phyloP scores from a whole-genome alignment of 2,888 invertebrate genomes.

The Argynnis bischoffii region DNA sequence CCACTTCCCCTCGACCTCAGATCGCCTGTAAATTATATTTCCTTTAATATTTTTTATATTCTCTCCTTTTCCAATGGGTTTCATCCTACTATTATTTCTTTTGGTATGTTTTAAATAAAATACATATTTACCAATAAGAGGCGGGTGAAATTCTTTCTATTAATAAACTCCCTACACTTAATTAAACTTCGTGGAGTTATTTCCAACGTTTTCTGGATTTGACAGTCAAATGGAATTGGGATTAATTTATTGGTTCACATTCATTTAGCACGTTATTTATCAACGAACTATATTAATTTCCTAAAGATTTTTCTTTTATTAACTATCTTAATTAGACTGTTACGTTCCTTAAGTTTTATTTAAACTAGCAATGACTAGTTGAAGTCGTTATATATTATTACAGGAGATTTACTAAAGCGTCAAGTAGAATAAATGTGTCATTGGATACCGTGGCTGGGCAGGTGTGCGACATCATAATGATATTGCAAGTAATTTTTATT shows the following conservation, averaged over 20 bases:
- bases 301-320: not conserved
- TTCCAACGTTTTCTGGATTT: conserved; percentile 4
- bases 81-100: too few relatives aligned
- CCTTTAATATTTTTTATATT: too few relatives aligned
- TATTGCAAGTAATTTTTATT: conserved; percentile 1
- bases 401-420: conserved; percentile 15
- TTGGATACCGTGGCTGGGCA: not conserved
- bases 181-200: conserved; percentile 1
- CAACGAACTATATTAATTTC: not conserved
- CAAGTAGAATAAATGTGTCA: conserved; percentile 9
- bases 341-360: not conserved
- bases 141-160: too few relatives aligned
- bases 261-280: not conserved
- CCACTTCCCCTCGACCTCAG: too few relatives aligned
- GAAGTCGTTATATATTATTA: conserved; percentile 6
- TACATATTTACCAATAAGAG: too few relatives aligned
- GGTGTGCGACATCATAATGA: conserved; percentile 2
- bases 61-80: too few relatives aligned
- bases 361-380: not conserved
- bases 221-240: conserved; percentile 2
- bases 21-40: too few relatives aligned
- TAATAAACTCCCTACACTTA: not conserved
- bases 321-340: not conserved
- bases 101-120: too few relatives aligned
- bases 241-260: not conserved